Conservation (phyloP, 2,113 vertebrate genomes). For the Tachycineta bicolor region DNA sequence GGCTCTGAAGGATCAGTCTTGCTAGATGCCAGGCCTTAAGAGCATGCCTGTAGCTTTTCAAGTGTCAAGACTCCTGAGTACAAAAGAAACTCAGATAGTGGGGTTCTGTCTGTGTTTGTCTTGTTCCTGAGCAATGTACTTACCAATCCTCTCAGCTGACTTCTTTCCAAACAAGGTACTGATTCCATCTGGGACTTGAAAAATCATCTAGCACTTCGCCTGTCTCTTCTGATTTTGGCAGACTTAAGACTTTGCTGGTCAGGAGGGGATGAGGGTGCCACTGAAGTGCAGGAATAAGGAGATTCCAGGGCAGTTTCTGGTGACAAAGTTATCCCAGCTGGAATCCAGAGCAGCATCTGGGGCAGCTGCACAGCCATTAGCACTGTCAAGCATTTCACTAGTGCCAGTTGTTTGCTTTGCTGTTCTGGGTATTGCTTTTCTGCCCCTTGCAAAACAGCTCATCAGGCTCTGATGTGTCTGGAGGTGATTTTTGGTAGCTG, state of each 20-base stretch:
- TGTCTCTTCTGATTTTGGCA: not conserved
- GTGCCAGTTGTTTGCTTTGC: not conserved
- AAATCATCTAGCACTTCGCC: not conserved
- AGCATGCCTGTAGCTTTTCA: not conserved
- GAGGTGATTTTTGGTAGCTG: not conserved
- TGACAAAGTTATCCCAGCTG: not conserved
- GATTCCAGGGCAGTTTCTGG: not conserved
- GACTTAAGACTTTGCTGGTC: not conserved
- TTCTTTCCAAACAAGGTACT: not conserved
- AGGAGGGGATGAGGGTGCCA: not conserved
- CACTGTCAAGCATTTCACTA: fast-evolving
- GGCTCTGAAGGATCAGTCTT: not conserved
- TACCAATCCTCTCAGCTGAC: not conserved
- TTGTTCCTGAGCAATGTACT: not conserved
- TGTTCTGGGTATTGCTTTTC: not conserved
- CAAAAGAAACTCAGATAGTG: not conserved
- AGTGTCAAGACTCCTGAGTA: fast-evolving
- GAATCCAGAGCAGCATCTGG: not conserved
- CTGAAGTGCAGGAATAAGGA: not conserved
- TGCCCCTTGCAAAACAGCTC: not conserved
- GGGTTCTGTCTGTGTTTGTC: not conserved
- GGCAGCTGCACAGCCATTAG: not conserved
- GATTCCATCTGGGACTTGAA: not conserved
- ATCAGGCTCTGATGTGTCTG: not conserved
- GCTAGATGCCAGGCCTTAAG: not conserved